Evolutionary conservation across 1,140 invertebrate genomes (phyloP), one percentile per base, ranked within the genome.

Genomic region (Cheumatopsyche charites): DNA sequence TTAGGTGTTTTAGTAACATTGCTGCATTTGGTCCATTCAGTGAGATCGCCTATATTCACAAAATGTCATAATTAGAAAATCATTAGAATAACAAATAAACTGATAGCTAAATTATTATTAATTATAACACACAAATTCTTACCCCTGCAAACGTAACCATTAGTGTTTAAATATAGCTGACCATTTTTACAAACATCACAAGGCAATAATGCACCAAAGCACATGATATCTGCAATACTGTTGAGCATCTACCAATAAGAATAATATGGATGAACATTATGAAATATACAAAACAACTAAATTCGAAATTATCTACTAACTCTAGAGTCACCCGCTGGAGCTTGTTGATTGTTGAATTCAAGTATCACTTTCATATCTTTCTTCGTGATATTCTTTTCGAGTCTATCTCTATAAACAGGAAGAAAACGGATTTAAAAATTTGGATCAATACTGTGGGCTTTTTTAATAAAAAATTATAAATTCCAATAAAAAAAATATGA

Each of bases 11-110:
- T 87, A 0, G 89, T 89, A 7, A 89, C 78, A 75, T 91, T 89
- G 47, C 87, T 85, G 81, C 97, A 99, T 81, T 93, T 94, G 0
- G 93, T 91, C 94, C 95, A 99, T 80, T 97, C 96, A 21, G 90
- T 91, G 36, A 96, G 76, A 80, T 92, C 84, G 47, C 96, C 97
- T 75, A 81, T 70, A 69, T 66, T 45, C 2, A 29, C 25, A 52
- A 21, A 70, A 62, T 62, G 2, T 49, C 12, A 67, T 23, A 43
- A n/a, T 23, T 15, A 47, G 6, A 55, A 26, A 67, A n/a, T 11
- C 12, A 67, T 47, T 47, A 9, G 7, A 47, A 67, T 47, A 21
- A 67, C 9, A 42, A 19, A 19, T 19, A 66, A 43, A 43, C 12
- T 5, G 9, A 62, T 7, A 25, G 1, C 13, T 26, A 13, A 15